Evolutionary conservation across 1,140 invertebrate species (phyloP).

Genomic region (Bombus fervidus): DNA sequence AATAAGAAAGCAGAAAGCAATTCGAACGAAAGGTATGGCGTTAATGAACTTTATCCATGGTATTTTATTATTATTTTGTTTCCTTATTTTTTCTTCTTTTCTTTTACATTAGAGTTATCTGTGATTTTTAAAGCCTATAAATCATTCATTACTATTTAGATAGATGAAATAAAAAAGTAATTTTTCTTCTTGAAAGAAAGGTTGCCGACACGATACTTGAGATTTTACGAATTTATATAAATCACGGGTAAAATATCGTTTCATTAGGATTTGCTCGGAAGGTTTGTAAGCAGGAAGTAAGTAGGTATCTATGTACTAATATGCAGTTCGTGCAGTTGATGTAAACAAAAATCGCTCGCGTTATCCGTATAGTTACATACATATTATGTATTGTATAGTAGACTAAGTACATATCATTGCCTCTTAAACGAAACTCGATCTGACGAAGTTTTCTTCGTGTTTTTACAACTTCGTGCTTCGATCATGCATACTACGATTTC

Average conservation of each 20-base stretch:
- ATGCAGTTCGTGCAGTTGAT: slow-evolving; percentile 26
- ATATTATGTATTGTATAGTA: slow-evolving; percentile 14
- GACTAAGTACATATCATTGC: slow-evolving; percentile 78
- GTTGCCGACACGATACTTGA: not conserved
- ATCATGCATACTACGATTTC: slow-evolving; percentile 57
- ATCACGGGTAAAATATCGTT: not conserved
- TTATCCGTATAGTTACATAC: slow-evolving; percentile 35
- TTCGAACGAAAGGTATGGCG: not conserved
- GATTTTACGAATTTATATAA: slow-evolving; percentile 19
- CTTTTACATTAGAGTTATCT: too few relatives aligned
- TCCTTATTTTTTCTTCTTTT: not conserved
- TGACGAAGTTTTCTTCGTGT: slow-evolving; percentile 31
- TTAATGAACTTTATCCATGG: too few relatives aligned
- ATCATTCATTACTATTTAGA: too few relatives aligned
- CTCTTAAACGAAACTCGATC: slow-evolving; percentile 58
- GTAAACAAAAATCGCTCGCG: slow-evolving; percentile 28
- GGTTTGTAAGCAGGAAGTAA: slow-evolving; percentile 15
- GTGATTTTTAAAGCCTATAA: too few relatives aligned
- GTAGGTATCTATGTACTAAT: slow-evolving; percentile 2
- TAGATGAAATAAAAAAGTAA: not conserved
- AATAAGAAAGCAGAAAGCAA: not conserved
- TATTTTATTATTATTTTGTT: not conserved
- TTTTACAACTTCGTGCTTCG: slow-evolving; percentile 51
- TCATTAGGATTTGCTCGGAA: not conserved
- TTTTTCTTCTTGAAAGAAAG: not conserved